Evolutionary conservation across 2,797 vertebrate genomes (phyloP).

Genomic region (Bucorvus abyssinicus): DNA sequence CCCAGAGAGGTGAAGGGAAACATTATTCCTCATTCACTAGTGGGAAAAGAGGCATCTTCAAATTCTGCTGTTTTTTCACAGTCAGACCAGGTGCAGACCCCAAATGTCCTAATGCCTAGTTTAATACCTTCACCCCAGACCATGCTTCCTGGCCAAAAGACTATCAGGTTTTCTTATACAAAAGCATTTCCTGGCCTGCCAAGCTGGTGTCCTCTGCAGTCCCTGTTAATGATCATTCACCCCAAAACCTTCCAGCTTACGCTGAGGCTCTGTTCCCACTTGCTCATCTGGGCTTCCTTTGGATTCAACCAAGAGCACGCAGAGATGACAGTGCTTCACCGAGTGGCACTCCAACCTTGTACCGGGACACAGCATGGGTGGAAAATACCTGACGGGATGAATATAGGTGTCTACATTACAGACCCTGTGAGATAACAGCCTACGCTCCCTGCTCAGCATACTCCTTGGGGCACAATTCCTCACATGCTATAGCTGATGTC

Average conservation of each 20-base stretch:
- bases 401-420: too few relatives aligned
- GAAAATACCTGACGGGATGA: not conserved
- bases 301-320: not conserved
- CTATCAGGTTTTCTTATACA: not conserved
- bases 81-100: not conserved
- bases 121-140: not conserved
- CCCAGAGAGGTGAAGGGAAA: not conserved
- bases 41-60: not conserved
- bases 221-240: not conserved
- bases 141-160: not conserved
- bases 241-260: not conserved
- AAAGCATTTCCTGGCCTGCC: not conserved
- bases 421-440: not conserved
- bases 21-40: not conserved
- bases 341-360: not conserved
- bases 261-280: not conserved
- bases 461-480: not conserved
- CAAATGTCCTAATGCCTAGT: not conserved
- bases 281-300: not conserved
- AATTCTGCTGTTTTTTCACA: not conserved
- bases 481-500: not conserved
- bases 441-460: accelerated
- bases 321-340: not conserved
- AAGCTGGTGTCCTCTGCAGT: not conserved
- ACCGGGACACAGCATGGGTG: not conserved